Base-by-base conservation (phyloP, 2,888 invertebrate species). In the Hetaerina titia region DNA sequence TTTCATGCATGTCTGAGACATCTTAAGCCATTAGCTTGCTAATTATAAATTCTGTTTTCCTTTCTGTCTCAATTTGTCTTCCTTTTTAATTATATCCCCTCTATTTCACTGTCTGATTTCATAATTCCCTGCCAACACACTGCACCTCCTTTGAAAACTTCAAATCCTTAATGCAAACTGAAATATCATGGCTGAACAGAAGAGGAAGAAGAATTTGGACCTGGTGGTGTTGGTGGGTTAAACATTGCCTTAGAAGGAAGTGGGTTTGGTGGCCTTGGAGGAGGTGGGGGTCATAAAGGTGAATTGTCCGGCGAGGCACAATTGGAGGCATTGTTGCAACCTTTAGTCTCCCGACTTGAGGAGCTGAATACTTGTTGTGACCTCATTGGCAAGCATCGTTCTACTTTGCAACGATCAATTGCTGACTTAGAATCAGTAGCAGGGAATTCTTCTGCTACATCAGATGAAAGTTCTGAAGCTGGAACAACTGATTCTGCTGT, bases 331-430 rank as follows among this genome's bases (percentile, higher is more conserved):
- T 97, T 97, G 60, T 96, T 97, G 90, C 97, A 97, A 96, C 96
- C 97, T 15, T 97, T 99, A 87, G 98, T 98, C 90, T 97, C 98
- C 88, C 98, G 99, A 96, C 97, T 99, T 96, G 99, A 99, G 96
- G 99, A 99, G 96, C 97, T 99, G 96, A 98, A 98, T 96, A 99
- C 99, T 0, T 99, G 99, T 96, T 98, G 98, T 95, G 99, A 99
- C 96, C 97, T 99, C 64, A 98, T 99, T 95, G 98, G 98, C 45
- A 98, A 99, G 96, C 99, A 99, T 96, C 99, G 99, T 22, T 97
- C 98, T 31, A 98, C 98, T 63, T 97, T 99, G 95, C 99, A 99
- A 96, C 96, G 96, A 90, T 95, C 96, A 9, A 95, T 96, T 64
- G 96, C 96, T 64, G 96, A 96, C 95, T 95, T 96, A 89, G 96